Evolutionary conservation across 2,888 invertebrate species (phyloP).

Genomic region (Oscheius sp.): DNA sequence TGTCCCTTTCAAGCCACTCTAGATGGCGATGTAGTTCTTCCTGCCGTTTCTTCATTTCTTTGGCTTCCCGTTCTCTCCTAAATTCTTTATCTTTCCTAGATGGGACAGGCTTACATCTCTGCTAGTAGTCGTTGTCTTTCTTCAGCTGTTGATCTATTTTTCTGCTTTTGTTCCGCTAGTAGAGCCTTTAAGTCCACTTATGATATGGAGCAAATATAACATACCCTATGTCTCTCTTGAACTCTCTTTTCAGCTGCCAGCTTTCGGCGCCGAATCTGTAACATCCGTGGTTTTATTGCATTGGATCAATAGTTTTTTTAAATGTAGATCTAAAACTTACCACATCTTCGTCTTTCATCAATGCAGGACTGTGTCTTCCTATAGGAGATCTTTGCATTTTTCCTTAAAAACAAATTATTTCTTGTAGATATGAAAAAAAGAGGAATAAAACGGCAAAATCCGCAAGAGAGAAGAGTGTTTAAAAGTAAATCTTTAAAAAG

Average conservation of each 20-base stretch:
- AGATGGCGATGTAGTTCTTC: conserved; percentile 48
- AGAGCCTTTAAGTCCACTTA: too few species aligned
- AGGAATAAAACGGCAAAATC: conserved; percentile 11
- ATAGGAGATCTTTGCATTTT: conserved; percentile 9
- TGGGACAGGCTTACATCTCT: conserved; percentile 33
- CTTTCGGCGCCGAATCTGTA: conserved; percentile 50
- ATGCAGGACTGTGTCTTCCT: conserved; percentile 2
- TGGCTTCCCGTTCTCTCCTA: conserved; percentile 41
- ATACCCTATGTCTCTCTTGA: conserved; percentile 42
- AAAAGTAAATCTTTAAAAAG: not conserved
- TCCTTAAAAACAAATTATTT: not conserved
- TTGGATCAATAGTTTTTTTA: not conserved
- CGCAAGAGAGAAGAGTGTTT: not conserved
- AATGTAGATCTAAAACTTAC: not conserved
- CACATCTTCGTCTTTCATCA: conserved; percentile 12
- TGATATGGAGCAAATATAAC: too few species aligned
- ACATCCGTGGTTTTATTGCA: not conserved
- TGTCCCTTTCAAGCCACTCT: conserved; percentile 46
- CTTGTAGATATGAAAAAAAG: too few species aligned
- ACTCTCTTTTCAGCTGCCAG: conserved; percentile 52
- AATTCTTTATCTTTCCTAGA: conserved; percentile 21
- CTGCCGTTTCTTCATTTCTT: conserved; percentile 49
- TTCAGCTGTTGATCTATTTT: conserved; percentile 9
- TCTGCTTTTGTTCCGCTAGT: conserved; percentile 40
- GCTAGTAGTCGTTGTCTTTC: conserved; percentile 40